Evolutionary conservation across 1,140 invertebrate genomes (phyloP).

Genomic region (honey bee (Apis mellifera)): Amel_HAv3.1 CM009940.2:839501-840000

Average conservation of each 20-base stretch:
- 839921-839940: too few species aligned
- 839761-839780: background rate
- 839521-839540: background rate
- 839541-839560: background rate
- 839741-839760: background rate
- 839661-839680: background rate
- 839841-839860: background rate
- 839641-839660: background rate
- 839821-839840: conserved; percentile 32
- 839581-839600: background rate
- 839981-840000: too few species aligned
- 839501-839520: background rate
- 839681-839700: background rate
- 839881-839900: background rate
- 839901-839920: background rate
- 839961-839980: too few species aligned
- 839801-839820: background rate
- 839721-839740: background rate
- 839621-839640: too few species aligned
- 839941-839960: too few species aligned
- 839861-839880: background rate
- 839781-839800: conserved; percentile 6
- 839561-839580: too few species aligned
- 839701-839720: background rate
- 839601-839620: too few species aligned